Percentiles rank a stretch among this genome's conserved stretches.
phyloP scores from a whole-genome alignment of 2,113 vertebrate genomes.

The Caranx melampygus region DNA sequence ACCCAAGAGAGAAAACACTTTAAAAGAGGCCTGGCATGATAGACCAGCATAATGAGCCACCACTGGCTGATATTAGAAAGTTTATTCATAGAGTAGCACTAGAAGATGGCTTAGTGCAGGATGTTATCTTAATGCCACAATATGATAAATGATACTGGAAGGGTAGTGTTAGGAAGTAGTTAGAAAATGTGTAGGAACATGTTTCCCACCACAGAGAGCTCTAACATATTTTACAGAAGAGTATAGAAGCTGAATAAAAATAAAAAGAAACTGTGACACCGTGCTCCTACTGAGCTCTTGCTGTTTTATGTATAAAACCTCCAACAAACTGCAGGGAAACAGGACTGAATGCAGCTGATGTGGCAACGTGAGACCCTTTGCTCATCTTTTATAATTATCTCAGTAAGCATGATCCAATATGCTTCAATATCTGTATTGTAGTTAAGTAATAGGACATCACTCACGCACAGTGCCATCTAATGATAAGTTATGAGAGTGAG shows the following conservation, averaged over 20 bases:
- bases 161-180: conserved; percentile 53
- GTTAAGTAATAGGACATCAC: conserved; percentile 67
- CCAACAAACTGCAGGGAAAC: conserved; percentile 37
- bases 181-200: conserved; percentile 48
- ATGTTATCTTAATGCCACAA: conserved; percentile 78
- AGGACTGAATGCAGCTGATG: conserved; percentile 13
- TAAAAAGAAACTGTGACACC: conserved; percentile 15
- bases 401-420: conserved; percentile 71
- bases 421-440: conserved; percentile 64
- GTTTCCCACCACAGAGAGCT: conserved; percentile 41
- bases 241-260: not conserved
- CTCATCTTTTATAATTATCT: conserved; percentile 65
- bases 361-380: not conserved
- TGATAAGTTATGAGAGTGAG: conserved; percentile 70
- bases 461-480: conserved; percentile 61
- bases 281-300: not conserved
- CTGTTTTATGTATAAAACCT: no score
- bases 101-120: conserved; percentile 69
- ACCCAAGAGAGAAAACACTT: conserved; percentile 75
- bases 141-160: conserved; percentile 77
- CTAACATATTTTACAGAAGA: conserved; percentile 10
- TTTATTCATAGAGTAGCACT: conserved; percentile 73
- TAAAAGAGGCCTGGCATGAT: conserved; percentile 66
- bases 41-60: conserved; percentile 77
- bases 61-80: conserved; percentile 77